Evolutionary conservation across 1,140 invertebrate genomes (phyloP).

Genomic region (Papilio helenus): DNA sequence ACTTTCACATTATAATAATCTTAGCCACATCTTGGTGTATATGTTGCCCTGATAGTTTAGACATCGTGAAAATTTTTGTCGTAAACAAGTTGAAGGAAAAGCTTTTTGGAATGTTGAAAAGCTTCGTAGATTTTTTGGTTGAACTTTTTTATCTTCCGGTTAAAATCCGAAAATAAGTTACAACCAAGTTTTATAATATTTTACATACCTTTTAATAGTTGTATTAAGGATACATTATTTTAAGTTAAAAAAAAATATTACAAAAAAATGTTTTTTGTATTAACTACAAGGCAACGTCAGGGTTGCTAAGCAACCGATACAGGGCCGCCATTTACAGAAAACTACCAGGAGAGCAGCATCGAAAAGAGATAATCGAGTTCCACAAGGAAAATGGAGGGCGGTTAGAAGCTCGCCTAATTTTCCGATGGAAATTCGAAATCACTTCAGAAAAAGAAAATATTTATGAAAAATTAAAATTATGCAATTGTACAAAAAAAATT

Average conservation of each 20-base stretch:
- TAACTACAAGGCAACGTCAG: not conserved
- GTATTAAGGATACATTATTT: not conserved
- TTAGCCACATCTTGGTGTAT: conserved; percentile 17
- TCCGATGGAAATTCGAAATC: no score
- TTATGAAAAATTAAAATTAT: no score
- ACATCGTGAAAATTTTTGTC: conserved; percentile 69
- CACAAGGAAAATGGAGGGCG: no score
- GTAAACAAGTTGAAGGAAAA: conserved; percentile 41
- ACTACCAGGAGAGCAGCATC: conserved; percentile 58
- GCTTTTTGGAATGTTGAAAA: conserved; percentile 48
- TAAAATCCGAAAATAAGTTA: conserved; percentile 15
- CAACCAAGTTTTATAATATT: not conserved
- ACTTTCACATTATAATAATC: conserved; percentile 14
- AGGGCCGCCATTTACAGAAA: conserved; percentile 68
- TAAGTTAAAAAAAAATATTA: no score
- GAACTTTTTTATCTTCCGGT: not conserved
- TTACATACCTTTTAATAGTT: not conserved
- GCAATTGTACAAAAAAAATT: no score
- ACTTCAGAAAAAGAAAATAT: no score
- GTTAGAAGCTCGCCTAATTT: no score
- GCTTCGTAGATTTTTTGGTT: not conserved
- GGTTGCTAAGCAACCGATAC: conserved; percentile 37
- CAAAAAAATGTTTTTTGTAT: conserved; percentile 8
- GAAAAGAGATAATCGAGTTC: conserved; percentile 8
- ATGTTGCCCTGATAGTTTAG: conserved; percentile 62